phyloP scores from a whole-genome alignment of 2,797 vertebrate species.

The Cetoscarus ocellatus region DNA sequence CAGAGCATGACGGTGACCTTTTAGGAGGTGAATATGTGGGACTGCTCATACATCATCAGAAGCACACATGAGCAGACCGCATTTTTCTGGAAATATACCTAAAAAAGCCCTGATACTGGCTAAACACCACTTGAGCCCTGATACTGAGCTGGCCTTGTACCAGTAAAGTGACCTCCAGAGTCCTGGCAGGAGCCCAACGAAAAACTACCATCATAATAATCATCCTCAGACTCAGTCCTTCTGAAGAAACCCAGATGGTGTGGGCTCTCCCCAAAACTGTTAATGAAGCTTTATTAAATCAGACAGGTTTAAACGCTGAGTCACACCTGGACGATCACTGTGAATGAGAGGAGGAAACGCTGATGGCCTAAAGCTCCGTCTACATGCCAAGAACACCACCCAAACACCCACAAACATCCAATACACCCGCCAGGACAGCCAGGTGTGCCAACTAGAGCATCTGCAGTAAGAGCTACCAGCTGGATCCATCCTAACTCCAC shows the following conservation, averaged over 20 bases:
- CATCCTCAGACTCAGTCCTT: constrained; percentile 15
- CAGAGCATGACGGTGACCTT: too few species aligned
- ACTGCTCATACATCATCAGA: too few species aligned
- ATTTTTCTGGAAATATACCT: too few species aligned
- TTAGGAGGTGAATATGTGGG: too few species aligned
- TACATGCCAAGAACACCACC: not conserved
- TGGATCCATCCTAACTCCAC: too few species aligned
- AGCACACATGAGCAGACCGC: too few species aligned
- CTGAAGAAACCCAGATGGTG: constrained; percentile 32
- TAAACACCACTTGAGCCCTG: too few species aligned
- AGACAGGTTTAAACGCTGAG: constrained; percentile 10
- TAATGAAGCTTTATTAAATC: constrained; percentile 24
- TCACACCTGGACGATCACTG: constrained; percentile 1
- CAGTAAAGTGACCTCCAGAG: too few species aligned
- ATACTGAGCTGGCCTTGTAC: too few species aligned
- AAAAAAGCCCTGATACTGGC: too few species aligned
- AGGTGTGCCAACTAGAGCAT: not conserved
- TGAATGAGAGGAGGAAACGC: not conserved
- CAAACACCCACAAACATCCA: constrained; percentile 8
- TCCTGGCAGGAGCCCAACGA: too few species aligned
- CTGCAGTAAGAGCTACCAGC: too few species aligned
- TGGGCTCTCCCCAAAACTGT: constrained; percentile 22
- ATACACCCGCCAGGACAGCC: constrained; percentile 1
- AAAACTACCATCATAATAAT: not conserved
- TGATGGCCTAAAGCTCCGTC: not conserved